A percentile compares a stretch with the other conserved stretches of the same genome.
phyloP scores from a whole-genome alignment of 1,140 invertebrate genomes.

The Halictus rubicundus region DNA sequence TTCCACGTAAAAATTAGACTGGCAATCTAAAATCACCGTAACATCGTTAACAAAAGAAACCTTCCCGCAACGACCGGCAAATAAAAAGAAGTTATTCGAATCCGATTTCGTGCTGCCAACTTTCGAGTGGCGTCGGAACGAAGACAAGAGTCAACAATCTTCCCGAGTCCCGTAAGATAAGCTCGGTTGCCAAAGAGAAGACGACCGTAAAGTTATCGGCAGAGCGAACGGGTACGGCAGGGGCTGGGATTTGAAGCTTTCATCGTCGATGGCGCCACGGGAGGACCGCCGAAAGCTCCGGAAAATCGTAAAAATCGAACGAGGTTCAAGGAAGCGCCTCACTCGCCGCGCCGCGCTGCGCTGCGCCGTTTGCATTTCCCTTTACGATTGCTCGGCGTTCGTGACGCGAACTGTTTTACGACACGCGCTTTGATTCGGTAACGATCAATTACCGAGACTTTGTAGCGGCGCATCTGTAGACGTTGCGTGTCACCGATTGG shows the following conservation, averaged over 20 bases:
- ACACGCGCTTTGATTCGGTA: neutral
- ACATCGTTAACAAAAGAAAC: too few species aligned
- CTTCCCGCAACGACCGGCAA: too few species aligned
- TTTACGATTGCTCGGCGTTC: neutral
- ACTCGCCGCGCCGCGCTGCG: too few species aligned
- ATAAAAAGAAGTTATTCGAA: neutral
- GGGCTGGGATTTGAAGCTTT: conserved; percentile 16
- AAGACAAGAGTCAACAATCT: neutral
- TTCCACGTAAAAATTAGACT: too few species aligned
- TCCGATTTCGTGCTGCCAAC: conserved; percentile 54
- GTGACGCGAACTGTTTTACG: neutral
- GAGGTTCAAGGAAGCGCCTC: too few species aligned
- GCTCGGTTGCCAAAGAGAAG: conserved; percentile 5
- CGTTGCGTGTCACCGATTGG: neutral
- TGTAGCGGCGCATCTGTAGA: neutral
- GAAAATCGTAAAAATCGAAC: neutral
- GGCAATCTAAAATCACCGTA: too few species aligned
- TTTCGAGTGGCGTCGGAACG: conserved; percentile 23
- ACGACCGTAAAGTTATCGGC: conserved; percentile 38
- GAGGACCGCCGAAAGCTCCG: neutral
- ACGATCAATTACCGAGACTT: neutral
- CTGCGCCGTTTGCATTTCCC: neutral
- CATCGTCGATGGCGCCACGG: conserved; percentile 52
- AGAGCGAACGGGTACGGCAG: conserved; percentile 11
- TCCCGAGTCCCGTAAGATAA: conserved; percentile 3